Evolutionary conservation across 2,113 vertebrate species (phyloP), one percentile per base, ranked within the genome.

Genomic region (Colossoma macropomum): DNA sequence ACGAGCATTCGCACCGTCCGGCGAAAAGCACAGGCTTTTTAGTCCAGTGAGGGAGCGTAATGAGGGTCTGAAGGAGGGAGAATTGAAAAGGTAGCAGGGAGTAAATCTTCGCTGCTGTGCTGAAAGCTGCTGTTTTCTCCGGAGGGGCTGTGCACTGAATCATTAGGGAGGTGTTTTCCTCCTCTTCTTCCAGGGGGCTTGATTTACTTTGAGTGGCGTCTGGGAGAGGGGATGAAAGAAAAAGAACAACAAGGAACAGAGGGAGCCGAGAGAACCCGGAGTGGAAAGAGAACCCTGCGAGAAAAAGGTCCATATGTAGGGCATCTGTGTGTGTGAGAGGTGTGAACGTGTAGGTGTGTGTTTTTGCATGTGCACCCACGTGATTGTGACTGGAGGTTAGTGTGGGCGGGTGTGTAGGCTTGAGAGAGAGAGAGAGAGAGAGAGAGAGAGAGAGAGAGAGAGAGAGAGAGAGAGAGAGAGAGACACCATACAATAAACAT

Each of bases 391-490:
- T 45, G 41, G 45, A 32, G n/a, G 34, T 41, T 34, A 25, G 66
- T 41, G 66, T 41, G 66, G 66, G 32, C 11, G 66, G 32, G 66
- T 70, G 32, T 45, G 38, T 34, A 21, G 32, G 32, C 30, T 21
- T 34, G 28, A 12, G 19, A 38, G 23, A 6, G 34, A 19, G 34
- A n/a, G 30, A 0, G 74, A 45, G 73, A 69, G 23, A 79, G 21
- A 84, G 80, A 75, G 32, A 41, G 52, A 79, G 54, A 69, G 74
- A 80, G 10, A 30, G 59, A 52, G 38, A n/a, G 34, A 23, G 34
- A 63, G 68, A 75, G 80, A 79, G 84, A 80, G 74, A 84, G 25
- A 74, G 17, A 19, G 17, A 21, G 62, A 38, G 34, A 38, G 34
- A 38, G 34, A 38, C n/a, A n/a, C n/a, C n/a, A n/a, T n/a, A n/a